Conservation (phyloP, 2,888 invertebrate genomes). For the Xestia c-nigrum region DNA sequence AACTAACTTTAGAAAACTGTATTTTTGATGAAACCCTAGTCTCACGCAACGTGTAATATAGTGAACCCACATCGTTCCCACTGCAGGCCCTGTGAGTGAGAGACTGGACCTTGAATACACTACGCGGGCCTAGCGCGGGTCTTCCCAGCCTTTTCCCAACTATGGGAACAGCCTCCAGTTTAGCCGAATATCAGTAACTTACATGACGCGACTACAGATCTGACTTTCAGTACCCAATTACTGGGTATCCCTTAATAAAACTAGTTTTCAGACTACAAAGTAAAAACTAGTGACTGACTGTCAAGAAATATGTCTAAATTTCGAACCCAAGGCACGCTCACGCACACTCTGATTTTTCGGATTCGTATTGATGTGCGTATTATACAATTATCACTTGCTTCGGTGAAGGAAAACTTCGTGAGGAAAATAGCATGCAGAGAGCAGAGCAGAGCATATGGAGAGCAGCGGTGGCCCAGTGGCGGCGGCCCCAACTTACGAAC, state of each 20-base stretch:
- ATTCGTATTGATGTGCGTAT: no score
- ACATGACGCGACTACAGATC: neutral
- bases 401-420: no score
- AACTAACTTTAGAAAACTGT: neutral
- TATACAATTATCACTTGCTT: no score
- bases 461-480: no score
- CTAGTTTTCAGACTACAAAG: neutral
- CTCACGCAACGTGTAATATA: neutral
- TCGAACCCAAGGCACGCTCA: no score
- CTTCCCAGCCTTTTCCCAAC: neutral
- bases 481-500: no score
- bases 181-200: neutral
- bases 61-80: neutral
- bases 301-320: no score
- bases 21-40: no score
- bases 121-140: neutral
- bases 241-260: neutral
- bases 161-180: neutral
- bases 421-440: no score
- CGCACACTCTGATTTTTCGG: no score
- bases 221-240: neutral
- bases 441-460: no score
- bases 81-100: neutral
- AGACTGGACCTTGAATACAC: neutral
- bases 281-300: no score